These are phyloP conservation scores for Pecten maximus DNA, from an alignment of 2,888 invertebrate species.

Conservation along the genomic window DNA sequence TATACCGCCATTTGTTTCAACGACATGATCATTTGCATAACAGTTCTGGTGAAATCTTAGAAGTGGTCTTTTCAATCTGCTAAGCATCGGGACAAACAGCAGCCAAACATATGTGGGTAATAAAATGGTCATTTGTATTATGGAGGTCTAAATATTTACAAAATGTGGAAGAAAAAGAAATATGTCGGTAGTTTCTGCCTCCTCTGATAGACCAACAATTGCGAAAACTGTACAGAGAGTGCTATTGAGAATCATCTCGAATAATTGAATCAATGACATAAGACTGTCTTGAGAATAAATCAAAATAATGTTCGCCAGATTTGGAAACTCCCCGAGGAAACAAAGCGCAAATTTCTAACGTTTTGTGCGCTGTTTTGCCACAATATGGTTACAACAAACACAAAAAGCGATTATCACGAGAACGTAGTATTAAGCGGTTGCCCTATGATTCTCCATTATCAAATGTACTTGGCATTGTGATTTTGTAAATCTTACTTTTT, in stretches of 20 bases:
- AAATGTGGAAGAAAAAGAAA: too few species aligned
- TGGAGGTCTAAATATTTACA: too few species aligned
- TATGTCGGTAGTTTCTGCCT: not conserved
- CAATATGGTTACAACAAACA: constrained; percentile 25
- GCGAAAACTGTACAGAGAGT: not conserved
- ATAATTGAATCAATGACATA: not conserved
- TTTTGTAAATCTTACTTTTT: constrained; percentile 18
- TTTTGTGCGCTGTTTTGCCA: constrained; percentile 24
- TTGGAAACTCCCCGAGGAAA: constrained; percentile 33
- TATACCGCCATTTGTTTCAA: too few species aligned
- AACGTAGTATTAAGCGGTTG: not conserved
- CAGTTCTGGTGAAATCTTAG: too few species aligned
- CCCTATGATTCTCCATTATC: constrained; percentile 13
- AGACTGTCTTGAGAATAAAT: constrained; percentile 20
- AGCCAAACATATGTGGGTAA: too few species aligned
- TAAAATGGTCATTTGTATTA: too few species aligned
- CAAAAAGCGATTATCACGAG: constrained; percentile 32
- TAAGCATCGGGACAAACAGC: too few species aligned
- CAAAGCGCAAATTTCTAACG: constrained; percentile 22
- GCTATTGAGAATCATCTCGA: not conserved
- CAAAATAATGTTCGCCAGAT: constrained; percentile 33
- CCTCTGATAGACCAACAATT: not conserved
- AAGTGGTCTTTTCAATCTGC: too few species aligned
- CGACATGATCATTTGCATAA: too few species aligned
- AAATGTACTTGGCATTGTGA: constrained; percentile 17